Percentiles rank a stretch among this genome's conserved stretches.
phyloP scores from a whole-genome alignment of 2,113 vertebrate genomes.

The Melanerpes formicivorus region DNA sequence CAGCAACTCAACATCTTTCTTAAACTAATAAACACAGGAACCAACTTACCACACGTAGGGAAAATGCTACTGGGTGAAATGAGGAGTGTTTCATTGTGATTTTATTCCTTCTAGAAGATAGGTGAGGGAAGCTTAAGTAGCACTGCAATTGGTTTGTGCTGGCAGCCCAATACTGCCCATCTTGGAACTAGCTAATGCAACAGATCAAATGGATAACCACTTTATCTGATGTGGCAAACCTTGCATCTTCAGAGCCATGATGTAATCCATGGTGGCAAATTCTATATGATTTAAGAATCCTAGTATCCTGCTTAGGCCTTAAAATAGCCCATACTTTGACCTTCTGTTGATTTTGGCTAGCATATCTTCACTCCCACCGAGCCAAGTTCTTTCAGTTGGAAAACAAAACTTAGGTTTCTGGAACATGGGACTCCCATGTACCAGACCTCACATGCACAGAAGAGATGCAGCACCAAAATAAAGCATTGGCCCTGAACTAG shows the following conservation, averaged over 20 bases:
- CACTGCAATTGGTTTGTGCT: not conserved
- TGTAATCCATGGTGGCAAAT: constrained; percentile 34
- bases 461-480: constrained; percentile 12
- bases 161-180: not conserved
- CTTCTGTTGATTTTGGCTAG: constrained; percentile 51
- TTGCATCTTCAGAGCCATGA: not conserved
- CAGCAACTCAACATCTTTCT: no score
- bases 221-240: constrained; percentile 15
- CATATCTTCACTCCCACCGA: not conserved
- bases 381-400: constrained; percentile 22
- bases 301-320: constrained; percentile 18
- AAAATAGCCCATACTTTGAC: constrained; percentile 31
- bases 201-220: not conserved
- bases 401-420: constrained; percentile 48
- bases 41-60: not conserved
- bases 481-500: not conserved
- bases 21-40: not conserved
- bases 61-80: not conserved
- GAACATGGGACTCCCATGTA: not conserved
- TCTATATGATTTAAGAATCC: constrained; percentile 42
- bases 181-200: not conserved
- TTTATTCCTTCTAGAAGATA: not conserved
- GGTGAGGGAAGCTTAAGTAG: not conserved
- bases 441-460: constrained; percentile 32
- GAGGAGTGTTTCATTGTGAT: not conserved